These are phyloP conservation scores for Ctenopoma kingsleyae DNA, from an alignment of 2,797 vertebrate species.

Conservation along the genomic window DNA sequence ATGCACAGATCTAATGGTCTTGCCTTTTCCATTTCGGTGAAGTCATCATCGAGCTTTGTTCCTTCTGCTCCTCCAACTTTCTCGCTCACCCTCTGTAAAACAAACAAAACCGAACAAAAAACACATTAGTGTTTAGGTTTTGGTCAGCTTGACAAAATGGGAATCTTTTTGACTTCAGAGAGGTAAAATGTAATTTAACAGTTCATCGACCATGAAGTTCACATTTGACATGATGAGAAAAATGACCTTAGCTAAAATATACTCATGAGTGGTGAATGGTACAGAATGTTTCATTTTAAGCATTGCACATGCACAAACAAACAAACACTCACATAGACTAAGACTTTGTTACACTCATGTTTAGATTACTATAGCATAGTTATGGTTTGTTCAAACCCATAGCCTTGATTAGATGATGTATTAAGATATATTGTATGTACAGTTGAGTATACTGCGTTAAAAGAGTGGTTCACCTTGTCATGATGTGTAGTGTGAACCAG, in stretches of 20 bases:
- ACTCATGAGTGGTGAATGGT: too few relatives aligned
- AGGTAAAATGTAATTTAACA: background rate
- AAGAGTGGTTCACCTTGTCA: background rate
- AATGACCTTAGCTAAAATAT: background rate
- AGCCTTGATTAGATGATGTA: too few relatives aligned
- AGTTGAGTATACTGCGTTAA: background rate
- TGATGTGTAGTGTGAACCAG: background rate
- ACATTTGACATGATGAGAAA: background rate
- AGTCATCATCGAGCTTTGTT: conserved; percentile 94
- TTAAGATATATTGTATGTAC: too few relatives aligned
- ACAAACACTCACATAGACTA: too few relatives aligned
- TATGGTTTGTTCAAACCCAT: too few relatives aligned
- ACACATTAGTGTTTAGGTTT: background rate
- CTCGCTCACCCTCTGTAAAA: conserved; percentile 95
- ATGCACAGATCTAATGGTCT: conserved; percentile 41
- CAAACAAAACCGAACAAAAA: conserved; percentile 7
- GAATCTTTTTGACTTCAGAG: background rate
- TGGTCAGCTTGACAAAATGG: background rate
- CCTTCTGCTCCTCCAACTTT: conserved; percentile 96
- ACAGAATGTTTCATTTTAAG: too few relatives aligned
- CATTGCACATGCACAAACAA: too few relatives aligned
- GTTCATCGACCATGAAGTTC: background rate
- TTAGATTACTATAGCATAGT: too few relatives aligned
- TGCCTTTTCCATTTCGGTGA: conserved; percentile 96
- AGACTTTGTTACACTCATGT: too few relatives aligned